Conservation (phyloP, 2,113 vertebrate species). For the Gymnobelideus leadbeateri region DNA sequence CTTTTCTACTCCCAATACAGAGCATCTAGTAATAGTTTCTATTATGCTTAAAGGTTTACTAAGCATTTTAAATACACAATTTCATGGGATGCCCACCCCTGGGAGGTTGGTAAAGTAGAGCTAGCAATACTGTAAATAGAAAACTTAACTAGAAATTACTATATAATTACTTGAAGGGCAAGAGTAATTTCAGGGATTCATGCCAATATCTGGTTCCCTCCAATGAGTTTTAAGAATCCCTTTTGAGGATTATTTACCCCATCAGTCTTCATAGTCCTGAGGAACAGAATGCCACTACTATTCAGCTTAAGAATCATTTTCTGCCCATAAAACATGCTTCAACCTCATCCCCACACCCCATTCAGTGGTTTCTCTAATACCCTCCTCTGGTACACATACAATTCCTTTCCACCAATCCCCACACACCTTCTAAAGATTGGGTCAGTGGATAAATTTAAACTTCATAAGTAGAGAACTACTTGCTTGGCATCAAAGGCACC, state of each 20-base stretch:
- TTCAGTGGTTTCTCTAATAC: slow-evolving; percentile 52
- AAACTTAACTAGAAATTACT: neutral
- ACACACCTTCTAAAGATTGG: neutral
- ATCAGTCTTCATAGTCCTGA: neutral
- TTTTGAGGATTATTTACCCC: neutral
- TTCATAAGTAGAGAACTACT: slow-evolving; percentile 40
- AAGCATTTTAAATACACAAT: neutral
- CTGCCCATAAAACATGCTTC: slow-evolving; percentile 22
- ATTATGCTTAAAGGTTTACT: neutral
- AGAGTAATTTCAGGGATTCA: neutral
- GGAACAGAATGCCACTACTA: neutral
- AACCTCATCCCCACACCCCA: slow-evolving; percentile 19
- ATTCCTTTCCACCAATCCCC: neutral
- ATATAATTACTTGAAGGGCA: neutral
- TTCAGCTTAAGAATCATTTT: slow-evolving; percentile 18
- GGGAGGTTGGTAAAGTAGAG: neutral
- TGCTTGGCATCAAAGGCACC: slow-evolving; percentile 56
- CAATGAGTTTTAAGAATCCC: neutral
- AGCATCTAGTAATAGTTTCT: neutral
- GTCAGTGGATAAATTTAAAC: slow-evolving; percentile 48
- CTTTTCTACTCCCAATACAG: neutral
- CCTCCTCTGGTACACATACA: slow-evolving; percentile 11
- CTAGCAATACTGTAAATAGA: neutral
- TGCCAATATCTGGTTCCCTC: neutral
- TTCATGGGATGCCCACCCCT: neutral